Percentiles rank a stretch among this genome's conserved stretches.
phyloP scores from a whole-genome alignment of 1,140 invertebrate genomes.

The Chironomus striatipennis region DNA sequence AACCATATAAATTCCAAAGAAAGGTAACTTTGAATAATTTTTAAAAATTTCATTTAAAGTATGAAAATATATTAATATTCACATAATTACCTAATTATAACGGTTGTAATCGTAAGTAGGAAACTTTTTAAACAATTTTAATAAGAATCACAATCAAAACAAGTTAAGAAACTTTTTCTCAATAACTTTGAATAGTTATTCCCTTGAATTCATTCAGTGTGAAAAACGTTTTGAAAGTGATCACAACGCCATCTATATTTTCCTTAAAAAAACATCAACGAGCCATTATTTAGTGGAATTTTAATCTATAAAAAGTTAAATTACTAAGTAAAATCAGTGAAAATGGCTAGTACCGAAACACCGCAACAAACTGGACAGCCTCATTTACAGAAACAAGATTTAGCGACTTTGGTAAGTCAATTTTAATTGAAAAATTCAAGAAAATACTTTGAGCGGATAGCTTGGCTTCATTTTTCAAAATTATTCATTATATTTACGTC shows the following conservation, averaged over 20 bases:
- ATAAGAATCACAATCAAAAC: too few species aligned
- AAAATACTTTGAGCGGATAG: background rate
- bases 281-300: background rate
- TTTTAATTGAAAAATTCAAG: background rate
- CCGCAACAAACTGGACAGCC: background rate
- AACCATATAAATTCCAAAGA: too few species aligned
- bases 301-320: background rate
- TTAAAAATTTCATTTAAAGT: too few species aligned
- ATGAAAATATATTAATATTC: too few species aligned
- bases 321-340: background rate
- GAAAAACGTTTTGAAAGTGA: background rate
- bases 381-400: constrained; percentile 11
- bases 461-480: background rate
- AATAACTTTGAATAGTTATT: too few species aligned
- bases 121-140: too few species aligned
- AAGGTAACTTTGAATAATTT: too few species aligned
- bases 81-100: too few species aligned
- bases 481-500: background rate
- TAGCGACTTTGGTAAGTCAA: background rate
- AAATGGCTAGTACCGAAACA: background rate
- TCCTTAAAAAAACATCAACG: background rate
- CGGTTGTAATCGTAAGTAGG: too few species aligned
- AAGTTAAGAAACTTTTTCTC: too few species aligned
- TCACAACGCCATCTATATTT: background rate
- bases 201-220: too few species aligned